Base-by-base conservation (phyloP, 1,140 invertebrate species). In the Halotydeus destructor region DNA sequence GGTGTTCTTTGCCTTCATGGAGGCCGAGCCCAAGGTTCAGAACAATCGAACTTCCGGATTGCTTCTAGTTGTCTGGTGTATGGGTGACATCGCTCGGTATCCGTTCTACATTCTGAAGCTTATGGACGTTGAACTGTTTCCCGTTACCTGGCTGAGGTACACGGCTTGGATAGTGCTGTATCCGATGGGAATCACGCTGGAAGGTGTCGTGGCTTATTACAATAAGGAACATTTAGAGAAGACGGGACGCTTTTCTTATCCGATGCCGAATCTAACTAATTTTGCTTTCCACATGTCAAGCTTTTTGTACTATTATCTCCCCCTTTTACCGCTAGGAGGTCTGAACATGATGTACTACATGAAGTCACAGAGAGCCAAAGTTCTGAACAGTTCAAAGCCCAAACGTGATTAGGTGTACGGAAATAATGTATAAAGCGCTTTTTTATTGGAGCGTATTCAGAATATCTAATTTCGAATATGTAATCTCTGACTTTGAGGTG, bases 161-260 rank as follows among this genome's bases (percentile, higher is more conserved):
- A 80, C 79, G 0, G 67, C 85, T 26, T 94, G 88, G 88, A 84
- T 93, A 44, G 72, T 79, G 0, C 62, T 93, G 0, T 93, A 91
- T 60, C 86, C 86, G 0, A 53, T 88, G 35, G 85, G 84, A 12
- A 75, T 89, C 52, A 49, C 86, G 2, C 78, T 76, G 54, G 86
- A 94, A 67, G 76, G 46, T 74, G 50, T 55, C 14, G 50, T 64
- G 19, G 57, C 63, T 24, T 51, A 63, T 23, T 50, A 54, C 49
- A 52, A 80, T 57, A 80, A 91, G 57, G 78, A 81, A 4, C 84
- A 82, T 52, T 82, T 86, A 59, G 78, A 84, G 50, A 77, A 86
- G 55, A 82, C 80, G 0, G 60, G 70, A 28, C 72, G 64, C 46
- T 86, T 79, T 52, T 74, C 73, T 0, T 51, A 86, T 2, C 62